A percentile compares a stretch with the other conserved stretches of the same genome.
Conservation (phyloP, 2,113 vertebrate genomes). For the Empidonax alnorum region DNA sequence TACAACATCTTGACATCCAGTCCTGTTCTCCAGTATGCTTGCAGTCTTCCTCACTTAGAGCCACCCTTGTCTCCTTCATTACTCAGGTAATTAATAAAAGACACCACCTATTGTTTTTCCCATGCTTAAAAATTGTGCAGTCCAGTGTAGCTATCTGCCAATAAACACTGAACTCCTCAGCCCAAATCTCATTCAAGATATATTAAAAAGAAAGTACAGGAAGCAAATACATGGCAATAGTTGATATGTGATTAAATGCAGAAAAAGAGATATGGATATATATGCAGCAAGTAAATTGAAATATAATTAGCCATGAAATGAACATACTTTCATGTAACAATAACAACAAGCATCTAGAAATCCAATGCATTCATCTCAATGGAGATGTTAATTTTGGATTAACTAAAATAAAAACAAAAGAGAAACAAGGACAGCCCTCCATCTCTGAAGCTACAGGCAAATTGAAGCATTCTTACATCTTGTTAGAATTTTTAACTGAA, state of each 20-base stretch:
- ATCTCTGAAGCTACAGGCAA: background rate
- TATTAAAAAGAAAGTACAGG: background rate
- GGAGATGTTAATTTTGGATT: conserved; percentile 1
- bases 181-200: background rate
- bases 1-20: background rate
- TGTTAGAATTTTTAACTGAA: background rate
- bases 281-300: background rate
- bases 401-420: background rate
- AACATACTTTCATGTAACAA: background rate
- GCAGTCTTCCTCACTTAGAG: background rate
- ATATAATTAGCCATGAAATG: background rate
- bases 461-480: background rate
- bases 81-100: background rate
- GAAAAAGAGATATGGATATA: background rate
- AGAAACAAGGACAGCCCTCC: background rate
- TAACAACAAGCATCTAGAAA: background rate
- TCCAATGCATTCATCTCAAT: background rate
- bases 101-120: background rate
- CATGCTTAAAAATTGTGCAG: background rate
- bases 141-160: background rate
- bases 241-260: background rate
- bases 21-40: background rate
- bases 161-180: background rate
- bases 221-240: background rate
- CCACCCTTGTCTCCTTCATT: background rate